Conservation (phyloP, 2,797 vertebrate genomes). For the Discoglossus pictus region DNA sequence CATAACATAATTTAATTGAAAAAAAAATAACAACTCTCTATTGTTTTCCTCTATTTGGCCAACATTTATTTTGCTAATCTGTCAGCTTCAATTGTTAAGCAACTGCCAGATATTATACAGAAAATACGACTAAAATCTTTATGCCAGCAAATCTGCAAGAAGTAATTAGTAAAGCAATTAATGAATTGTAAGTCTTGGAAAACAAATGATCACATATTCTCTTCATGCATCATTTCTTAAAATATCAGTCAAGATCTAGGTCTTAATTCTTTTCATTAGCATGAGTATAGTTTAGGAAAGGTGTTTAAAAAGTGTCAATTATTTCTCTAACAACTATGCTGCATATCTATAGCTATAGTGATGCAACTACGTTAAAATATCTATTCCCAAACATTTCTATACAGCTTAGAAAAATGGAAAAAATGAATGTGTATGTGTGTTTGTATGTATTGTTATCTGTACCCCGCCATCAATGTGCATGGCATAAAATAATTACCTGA, state of each 20-base stretch:
- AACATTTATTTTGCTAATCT: constrained; percentile 51
- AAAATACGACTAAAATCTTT: constrained; percentile 51
- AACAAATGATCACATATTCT: constrained; percentile 43
- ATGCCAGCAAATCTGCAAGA: constrained; percentile 57
- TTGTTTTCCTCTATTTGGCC: constrained; percentile 31
- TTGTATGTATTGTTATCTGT: too few relatives aligned
- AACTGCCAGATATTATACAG: constrained; percentile 54
- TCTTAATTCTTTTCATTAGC: not conserved
- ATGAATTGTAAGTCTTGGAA: constrained; percentile 52
- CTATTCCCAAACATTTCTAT: too few relatives aligned
- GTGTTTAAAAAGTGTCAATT: too few relatives aligned
- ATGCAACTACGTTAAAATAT: too few relatives aligned
- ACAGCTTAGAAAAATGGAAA: too few relatives aligned
- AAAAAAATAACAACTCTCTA: constrained; percentile 53
- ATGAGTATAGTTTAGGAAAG: too few relatives aligned
- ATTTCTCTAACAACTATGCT: too few relatives aligned
- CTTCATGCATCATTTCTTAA: constrained; percentile 50
- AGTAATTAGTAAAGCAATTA: constrained; percentile 61
- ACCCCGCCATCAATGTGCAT: too few relatives aligned
- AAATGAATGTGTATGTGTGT: too few relatives aligned
- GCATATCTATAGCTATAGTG: too few relatives aligned
- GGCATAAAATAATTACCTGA: too few relatives aligned
- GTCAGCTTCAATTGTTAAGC: constrained; percentile 55
- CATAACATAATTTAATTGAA: constrained; percentile 46
- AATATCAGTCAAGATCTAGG: constrained; percentile 28